These are phyloP conservation scores for Drosophila pseudotalamancana DNA, from an alignment of 2,888 invertebrate genomes.

Conservation along the genomic window DNA sequence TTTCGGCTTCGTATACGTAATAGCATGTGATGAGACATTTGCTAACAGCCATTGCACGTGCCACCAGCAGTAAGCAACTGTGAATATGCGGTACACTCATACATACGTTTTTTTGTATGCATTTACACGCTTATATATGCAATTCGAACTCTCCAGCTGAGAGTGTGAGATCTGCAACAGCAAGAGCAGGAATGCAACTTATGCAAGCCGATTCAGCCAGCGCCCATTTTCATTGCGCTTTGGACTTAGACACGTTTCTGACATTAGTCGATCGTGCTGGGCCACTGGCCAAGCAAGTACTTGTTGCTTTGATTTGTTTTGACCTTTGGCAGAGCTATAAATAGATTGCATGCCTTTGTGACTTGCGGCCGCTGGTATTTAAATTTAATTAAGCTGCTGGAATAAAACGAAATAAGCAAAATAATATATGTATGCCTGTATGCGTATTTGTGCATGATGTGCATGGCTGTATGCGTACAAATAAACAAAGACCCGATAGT, in stretches of 20 bases:
- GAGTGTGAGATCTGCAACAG: constrained; percentile 27
- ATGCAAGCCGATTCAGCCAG: constrained; percentile 34
- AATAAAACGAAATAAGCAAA: constrained; percentile 43
- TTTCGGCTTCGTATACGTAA: constrained; percentile 44
- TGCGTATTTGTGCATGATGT: neutral
- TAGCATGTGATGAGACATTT: constrained; percentile 41
- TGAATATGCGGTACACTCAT: neutral
- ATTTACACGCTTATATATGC: neutral
- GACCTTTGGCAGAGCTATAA: constrained; percentile 69
- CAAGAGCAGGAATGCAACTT: constrained; percentile 43
- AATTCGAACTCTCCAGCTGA: neutral
- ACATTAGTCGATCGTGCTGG: constrained; percentile 58
- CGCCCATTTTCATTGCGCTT: constrained; percentile 52
- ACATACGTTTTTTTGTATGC: no score
- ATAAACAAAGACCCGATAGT: constrained; percentile 4
- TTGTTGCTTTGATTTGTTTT: constrained; percentile 53
- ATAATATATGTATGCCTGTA: neutral
- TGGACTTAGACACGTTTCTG: constrained; percentile 60
- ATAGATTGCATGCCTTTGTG: constrained; percentile 50
- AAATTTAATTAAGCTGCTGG: constrained; percentile 65
- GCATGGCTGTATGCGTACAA: neutral
- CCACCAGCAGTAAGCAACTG: neutral
- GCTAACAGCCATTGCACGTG: constrained; percentile 44
- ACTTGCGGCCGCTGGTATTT: constrained; percentile 48
- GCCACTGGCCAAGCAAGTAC: no score